These are phyloP conservation scores for Falco concolor DNA, from an alignment of 2,797 vertebrate species.

Conservation along the genomic window DNA sequence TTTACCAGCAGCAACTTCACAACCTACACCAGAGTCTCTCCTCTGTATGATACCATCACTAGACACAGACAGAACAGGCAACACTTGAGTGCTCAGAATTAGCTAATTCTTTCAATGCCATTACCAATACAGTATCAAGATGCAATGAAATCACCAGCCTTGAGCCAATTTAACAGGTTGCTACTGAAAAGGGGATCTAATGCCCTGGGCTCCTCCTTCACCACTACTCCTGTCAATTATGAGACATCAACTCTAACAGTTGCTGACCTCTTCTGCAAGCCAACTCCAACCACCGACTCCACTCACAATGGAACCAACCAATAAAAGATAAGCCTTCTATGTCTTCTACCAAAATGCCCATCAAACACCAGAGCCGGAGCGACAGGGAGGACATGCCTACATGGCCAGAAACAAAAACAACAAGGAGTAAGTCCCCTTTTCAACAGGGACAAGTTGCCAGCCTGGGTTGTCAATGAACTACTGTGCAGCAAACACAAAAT, in stretches of 20 bases:
- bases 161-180: not conserved
- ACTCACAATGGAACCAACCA: not conserved
- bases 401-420: not conserved
- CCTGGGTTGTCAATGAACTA: not conserved
- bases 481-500: not conserved
- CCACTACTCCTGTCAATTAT: not conserved
- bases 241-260: not conserved
- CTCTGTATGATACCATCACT: not conserved
- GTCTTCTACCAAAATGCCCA: not conserved
- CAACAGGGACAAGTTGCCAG: not conserved
- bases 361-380: not conserved
- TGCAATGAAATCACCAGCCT: not conserved
- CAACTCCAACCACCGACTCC: not conserved
- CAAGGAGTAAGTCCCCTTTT: not conserved
- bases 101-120: not conserved
- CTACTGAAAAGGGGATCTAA: not conserved
- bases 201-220: not conserved
- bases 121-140: not conserved
- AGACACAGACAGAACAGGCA: not conserved
- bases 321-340: not conserved
- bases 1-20: not conserved
- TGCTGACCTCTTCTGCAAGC: not conserved
- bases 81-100: too few species aligned
- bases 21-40: not conserved
- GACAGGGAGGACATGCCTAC: not conserved